Percentiles rank a stretch among this genome's conserved stretches.
Evolutionary conservation across 2,888 invertebrate species (phyloP).

Genomic region (Ophonus ardosiacus): DNA sequence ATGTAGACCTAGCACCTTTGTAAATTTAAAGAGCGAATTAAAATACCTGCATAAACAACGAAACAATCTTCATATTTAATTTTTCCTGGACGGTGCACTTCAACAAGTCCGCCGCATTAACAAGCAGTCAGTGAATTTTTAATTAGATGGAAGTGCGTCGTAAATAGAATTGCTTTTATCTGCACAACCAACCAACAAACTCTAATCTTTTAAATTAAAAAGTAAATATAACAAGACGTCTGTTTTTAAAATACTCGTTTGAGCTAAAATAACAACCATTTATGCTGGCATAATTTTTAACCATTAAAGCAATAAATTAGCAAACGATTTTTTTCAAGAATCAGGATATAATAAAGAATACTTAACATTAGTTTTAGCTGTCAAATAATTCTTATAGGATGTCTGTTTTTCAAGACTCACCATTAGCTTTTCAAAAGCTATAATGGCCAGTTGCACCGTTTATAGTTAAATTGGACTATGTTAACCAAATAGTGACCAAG

Average conservation of each 20-base stretch:
- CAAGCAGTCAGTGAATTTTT: conserved; percentile 53
- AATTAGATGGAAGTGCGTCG: conserved; percentile 59
- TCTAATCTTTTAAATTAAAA: conserved; percentile 32
- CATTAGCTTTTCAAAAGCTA: too few species aligned
- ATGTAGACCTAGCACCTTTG: conserved; percentile 59
- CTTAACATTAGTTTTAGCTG: too few species aligned
- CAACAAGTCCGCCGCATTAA: conserved; percentile 47
- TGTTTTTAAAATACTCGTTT: not conserved
- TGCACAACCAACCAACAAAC: not conserved
- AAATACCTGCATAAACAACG: conserved; percentile 62
- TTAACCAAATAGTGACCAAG: too few species aligned
- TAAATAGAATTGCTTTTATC: conserved; percentile 60
- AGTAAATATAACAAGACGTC: not conserved
- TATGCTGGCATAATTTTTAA: not conserved
- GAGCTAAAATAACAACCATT: not conserved
- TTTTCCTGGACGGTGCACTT: conserved; percentile 41
- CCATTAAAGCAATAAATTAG: too few species aligned
- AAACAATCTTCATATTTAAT: conserved; percentile 61
- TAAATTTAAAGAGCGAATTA: conserved; percentile 61
- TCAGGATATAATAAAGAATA: too few species aligned
- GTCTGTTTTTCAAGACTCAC: too few species aligned
- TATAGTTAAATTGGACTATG: too few species aligned
- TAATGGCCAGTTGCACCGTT: too few species aligned
- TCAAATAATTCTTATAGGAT: too few species aligned
- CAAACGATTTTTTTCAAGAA: too few species aligned